phyloP scores from a whole-genome alignment of 2,113 vertebrate species.

The Procavia capensis region DNA sequence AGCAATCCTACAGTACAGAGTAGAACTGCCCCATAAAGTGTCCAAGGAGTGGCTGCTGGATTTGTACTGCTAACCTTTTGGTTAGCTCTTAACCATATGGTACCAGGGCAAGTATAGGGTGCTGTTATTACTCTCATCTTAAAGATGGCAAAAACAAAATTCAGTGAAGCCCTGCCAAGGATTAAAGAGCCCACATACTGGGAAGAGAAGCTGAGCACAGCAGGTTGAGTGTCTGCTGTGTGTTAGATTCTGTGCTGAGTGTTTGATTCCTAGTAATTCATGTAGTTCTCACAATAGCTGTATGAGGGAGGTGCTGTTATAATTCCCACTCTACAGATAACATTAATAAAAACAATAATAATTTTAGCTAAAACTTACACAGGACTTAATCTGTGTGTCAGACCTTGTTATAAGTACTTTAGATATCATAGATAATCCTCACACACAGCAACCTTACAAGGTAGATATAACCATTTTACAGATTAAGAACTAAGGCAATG shows the following conservation, averaged over 20 bases:
- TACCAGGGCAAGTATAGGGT: not conserved
- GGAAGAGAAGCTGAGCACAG: not conserved
- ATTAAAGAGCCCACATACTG: not conserved
- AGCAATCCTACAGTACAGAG: too few species aligned
- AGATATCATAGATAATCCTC: not conserved
- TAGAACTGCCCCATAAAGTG: too few species aligned
- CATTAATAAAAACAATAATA: not conserved
- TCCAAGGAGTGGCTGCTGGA: too few species aligned
- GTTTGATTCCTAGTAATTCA: slow-evolving; percentile 11
- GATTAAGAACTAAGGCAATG: not conserved
- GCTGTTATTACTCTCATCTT: slow-evolving; percentile 2
- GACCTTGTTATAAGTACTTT: not conserved
- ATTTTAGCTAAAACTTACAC: not conserved
- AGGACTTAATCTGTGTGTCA: not conserved
- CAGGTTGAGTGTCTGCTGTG: not conserved
- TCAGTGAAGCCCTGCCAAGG: not conserved
- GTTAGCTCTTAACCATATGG: too few species aligned
- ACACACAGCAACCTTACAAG: not conserved
- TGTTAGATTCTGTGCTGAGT: not conserved
- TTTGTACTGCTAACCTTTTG: too few species aligned
- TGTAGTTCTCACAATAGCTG: not conserved
- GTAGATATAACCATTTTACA: too few species aligned
- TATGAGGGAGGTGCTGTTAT: not conserved
- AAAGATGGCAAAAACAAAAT: slow-evolving; percentile 41
- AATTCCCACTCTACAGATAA: not conserved